phyloP scores from a whole-genome alignment of 1,140 invertebrate species.

The Daktulosphaira vitifoliae region DNA sequence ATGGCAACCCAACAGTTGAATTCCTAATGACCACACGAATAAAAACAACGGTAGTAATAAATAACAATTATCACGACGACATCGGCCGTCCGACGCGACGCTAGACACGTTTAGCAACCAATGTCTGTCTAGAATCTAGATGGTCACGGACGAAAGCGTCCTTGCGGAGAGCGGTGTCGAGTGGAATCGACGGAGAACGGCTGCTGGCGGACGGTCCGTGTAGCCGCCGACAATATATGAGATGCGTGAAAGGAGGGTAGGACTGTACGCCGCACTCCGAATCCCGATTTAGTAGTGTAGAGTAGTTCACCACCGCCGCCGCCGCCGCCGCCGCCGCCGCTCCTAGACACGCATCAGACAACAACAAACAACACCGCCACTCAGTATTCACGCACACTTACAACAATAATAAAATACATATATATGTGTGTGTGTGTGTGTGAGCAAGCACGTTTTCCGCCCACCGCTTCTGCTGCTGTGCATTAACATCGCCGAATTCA shows the following conservation, averaged over 20 bases:
- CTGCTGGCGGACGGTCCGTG: background rate
- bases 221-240: too few relatives aligned
- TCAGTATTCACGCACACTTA: background rate
- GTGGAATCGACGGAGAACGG: background rate
- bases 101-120: constrained; percentile 23
- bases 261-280: too few relatives aligned
- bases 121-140: constrained; percentile 13
- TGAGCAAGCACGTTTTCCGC: background rate
- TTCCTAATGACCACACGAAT: too few relatives aligned
- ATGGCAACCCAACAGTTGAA: too few relatives aligned
- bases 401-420: too few relatives aligned
- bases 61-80: too few relatives aligned
- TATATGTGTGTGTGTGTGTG: background rate
- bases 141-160: constrained; percentile 23
- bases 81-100: too few relatives aligned
- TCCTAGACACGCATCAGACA: constrained; percentile 29
- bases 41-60: too few relatives aligned
- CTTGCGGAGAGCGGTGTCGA: background rate
- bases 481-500: background rate
- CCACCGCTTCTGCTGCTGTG: too few relatives aligned
- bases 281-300: too few relatives aligned
- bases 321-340: background rate
- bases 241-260: too few relatives aligned
- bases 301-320: background rate
- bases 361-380: constrained; percentile 25